Evolutionary conservation across 2,113 vertebrate genomes (phyloP), one percentile per base, ranked within the genome.

Genomic region (Xiphias gladius): DNA sequence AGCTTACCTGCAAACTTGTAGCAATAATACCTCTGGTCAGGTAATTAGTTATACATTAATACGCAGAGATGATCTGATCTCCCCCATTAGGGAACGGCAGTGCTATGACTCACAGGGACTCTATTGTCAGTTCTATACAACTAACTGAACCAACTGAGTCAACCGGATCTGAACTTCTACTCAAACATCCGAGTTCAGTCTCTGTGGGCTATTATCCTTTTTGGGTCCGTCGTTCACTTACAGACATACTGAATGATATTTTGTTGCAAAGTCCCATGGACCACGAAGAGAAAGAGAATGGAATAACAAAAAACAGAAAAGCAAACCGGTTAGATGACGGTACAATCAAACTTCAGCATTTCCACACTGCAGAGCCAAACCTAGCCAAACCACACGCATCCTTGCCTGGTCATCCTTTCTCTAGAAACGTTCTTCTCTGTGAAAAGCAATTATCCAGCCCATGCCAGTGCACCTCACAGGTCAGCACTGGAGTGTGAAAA

Each of bases 31-130:
- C 80, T 86, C 85, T 88, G 83, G 93, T 94, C 93, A 93, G 91
- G 91, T 89, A 91, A 94, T 95, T 93, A 93, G 89, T 93, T 91
- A 90, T 83, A 73, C 90, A 91, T 93, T 93, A 93, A 94, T 91
- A 93, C 80, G 54, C 82, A 88, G 77, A 86, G 76, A 91, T 91
- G 91, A 95, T 94, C 86, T 87, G 82, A 94, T 92, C 91, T 91
- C 71, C 73, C 84, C 84, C 85, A 88, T 94, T 92, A 88, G 82
- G 76, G 70, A 46, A 68, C 43, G 9, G 76, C 75, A 70, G 73
- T 19, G 48, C 79, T 30, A 66, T 89, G 86, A 87, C 88, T 92
- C 91, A 90, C 72, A 32, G 28, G 43, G 69, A 82, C 73, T 77
- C 73, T 48, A 4, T 11, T 86, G 82, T n/a, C 46, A 55, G 59